phyloP scores from a whole-genome alignment of 2,113 vertebrate species.

The Setophaga coronata region DNA sequence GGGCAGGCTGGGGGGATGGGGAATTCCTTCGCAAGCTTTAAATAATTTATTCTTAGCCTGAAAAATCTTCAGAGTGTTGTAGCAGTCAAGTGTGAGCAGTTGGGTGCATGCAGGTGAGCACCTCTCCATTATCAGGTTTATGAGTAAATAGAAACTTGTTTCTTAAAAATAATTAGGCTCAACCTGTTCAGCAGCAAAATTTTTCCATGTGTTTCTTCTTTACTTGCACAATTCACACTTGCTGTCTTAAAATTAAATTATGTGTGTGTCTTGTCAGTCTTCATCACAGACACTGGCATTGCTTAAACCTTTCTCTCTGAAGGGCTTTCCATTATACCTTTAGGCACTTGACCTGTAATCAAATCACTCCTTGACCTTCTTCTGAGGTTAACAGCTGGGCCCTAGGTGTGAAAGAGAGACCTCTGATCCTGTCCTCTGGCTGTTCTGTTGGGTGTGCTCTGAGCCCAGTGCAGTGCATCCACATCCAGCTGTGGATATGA shows the following conservation, averaged over 20 bases:
- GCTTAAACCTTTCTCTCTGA: not conserved
- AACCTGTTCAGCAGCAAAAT: not conserved
- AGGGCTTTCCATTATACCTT: not conserved
- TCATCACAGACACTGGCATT: not conserved
- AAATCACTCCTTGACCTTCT: not conserved
- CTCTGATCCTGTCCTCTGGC: not conserved
- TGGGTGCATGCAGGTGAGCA: not conserved
- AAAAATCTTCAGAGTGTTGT: not conserved
- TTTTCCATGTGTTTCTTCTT: not conserved
- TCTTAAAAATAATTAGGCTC: not conserved
- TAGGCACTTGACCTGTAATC: not conserved
- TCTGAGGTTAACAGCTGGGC: not conserved
- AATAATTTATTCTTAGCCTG: not conserved
- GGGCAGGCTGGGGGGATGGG: not conserved
- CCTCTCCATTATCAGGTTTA: not conserved
- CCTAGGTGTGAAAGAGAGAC: not conserved
- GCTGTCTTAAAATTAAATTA: not conserved
- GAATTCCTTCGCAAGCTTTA: not conserved
- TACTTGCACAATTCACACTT: rapidly evolving
- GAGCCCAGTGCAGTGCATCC: not conserved
- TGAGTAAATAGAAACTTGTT: not conserved
- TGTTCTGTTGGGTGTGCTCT: not conserved
- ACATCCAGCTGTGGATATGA: rapidly evolving
- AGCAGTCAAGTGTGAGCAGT: not conserved
- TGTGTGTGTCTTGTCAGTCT: not conserved